Conservation (phyloP, 2,113 vertebrate species). For the Oryzias melastigma region DNA sequence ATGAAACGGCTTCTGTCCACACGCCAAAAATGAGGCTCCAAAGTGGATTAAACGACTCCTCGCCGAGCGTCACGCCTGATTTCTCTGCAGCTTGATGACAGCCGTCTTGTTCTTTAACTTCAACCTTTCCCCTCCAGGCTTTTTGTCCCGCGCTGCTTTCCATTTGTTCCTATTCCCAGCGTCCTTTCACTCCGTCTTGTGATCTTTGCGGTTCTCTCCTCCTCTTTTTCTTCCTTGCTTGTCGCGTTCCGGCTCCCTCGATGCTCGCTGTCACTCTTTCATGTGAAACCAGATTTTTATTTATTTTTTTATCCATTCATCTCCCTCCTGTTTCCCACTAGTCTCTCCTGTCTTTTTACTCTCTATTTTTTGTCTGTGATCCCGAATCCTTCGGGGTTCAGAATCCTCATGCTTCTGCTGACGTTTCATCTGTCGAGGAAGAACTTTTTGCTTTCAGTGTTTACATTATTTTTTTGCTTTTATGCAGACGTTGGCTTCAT, state of each 20-base stretch:
- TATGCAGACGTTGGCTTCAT: too few relatives aligned
- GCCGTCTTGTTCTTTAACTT: slow-evolving; percentile 52
- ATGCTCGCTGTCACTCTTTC: slow-evolving; percentile 25
- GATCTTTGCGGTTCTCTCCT: not conserved
- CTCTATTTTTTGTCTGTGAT: slow-evolving; percentile 11
- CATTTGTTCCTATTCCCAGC: slow-evolving; percentile 19
- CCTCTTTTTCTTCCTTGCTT: slow-evolving; percentile 43
- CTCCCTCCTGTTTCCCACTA: slow-evolving; percentile 49
- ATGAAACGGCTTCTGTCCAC: not conserved
- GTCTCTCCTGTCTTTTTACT: slow-evolving; percentile 24
- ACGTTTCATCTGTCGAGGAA: too few relatives aligned
- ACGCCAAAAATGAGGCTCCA: slow-evolving; percentile 24
- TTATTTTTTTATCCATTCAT: slow-evolving; percentile 37
- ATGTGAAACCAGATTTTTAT: slow-evolving; percentile 39
- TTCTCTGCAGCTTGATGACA: slow-evolving; percentile 54
- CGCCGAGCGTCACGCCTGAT: slow-evolving; percentile 41
- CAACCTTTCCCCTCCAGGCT: slow-evolving; percentile 21
- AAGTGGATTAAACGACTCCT: slow-evolving; percentile 38
- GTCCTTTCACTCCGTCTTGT: slow-evolving; percentile 19
- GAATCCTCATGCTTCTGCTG: too few relatives aligned
- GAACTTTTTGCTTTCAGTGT: too few relatives aligned
- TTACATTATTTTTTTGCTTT: too few relatives aligned
- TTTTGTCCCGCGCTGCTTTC: slow-evolving; percentile 23
- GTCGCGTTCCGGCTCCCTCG: slow-evolving; percentile 27
- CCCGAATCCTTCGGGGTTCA: not conserved